Percentiles rank a stretch among this genome's conserved stretches.
Conservation (phyloP, 2,113 vertebrate genomes). For the Eurystomus gularis region DNA sequence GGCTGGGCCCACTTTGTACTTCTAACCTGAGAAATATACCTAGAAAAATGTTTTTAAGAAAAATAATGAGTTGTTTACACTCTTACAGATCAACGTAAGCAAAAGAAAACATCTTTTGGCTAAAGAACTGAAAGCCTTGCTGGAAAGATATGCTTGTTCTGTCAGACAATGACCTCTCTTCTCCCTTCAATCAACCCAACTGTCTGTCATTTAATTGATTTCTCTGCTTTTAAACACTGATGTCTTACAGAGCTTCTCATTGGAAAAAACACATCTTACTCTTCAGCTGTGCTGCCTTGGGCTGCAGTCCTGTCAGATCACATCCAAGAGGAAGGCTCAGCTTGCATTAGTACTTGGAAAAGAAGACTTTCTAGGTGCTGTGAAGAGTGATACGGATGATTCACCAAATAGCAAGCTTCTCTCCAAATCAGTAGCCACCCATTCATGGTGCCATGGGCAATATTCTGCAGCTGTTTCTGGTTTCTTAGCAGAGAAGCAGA, state of each 20-base stretch:
- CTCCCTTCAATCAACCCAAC: not conserved
- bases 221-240: conserved; percentile 32
- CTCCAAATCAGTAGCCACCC: not conserved
- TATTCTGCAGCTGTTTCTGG: not conserved
- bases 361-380: not conserved
- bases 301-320: conserved; percentile 12
- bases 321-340: not conserved
- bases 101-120: not conserved
- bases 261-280: not conserved
- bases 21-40: not conserved
- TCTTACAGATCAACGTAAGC: not conserved
- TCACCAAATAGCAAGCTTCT: not conserved
- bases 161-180: not conserved
- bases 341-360: not conserved
- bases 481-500: not conserved
- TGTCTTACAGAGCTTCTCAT: conserved; percentile 10
- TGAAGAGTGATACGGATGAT: not conserved
- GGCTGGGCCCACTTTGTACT: not conserved
- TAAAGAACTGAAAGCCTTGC: not conserved
- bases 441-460: not conserved
- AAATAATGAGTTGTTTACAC: not conserved
- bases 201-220: conserved; percentile 28
- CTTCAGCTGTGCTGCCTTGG: conserved; percentile 1
- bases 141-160: not conserved
- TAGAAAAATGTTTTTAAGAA: not conserved